Base-by-base conservation (phyloP, 1,140 invertebrate species). In the Liolophura sinensis region DNA sequence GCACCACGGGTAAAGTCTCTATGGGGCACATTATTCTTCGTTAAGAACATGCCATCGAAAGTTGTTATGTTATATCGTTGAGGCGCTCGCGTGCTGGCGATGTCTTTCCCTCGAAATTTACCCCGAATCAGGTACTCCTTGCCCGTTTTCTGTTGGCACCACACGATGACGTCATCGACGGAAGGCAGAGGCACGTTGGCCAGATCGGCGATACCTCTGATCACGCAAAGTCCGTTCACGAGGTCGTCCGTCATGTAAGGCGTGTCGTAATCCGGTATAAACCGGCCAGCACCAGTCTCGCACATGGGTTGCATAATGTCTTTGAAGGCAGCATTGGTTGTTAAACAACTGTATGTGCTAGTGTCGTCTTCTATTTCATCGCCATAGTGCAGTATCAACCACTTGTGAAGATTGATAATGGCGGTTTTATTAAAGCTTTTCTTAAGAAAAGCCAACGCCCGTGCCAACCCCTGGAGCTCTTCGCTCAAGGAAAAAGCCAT, bases 121-220 rank as follows among this genome's bases (percentile, higher is more conserved):
- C 76, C 75, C 31, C 74, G 72, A 7, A 76, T 71, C 11, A 82
- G 47, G 63, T 75, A 79, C 50, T 73, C 73, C 58, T 80, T 80
- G 12, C 73, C 75, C 54, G 76, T 64, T 56, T 77, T 76, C 47
- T 72, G 61, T 67, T 82, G 80, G 22, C 69, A 73, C 80, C 80
- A 82, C 24, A 59, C 24, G 14, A 82, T 58, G 15, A 82, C 62
- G 20, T 65, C 64, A 62, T 80, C 76, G 60, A 65, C 70, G 18
- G 51, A 58, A 0, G 78, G 78, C 0, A 69, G 73, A 31, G 61
- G 57, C 5, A 77, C 68, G 18, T 64, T 74, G 0, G 71, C 55
- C 15, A 76, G 67, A 18, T 72, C 68, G 9, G 77, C 78, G 1
- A 82, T 55, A 14, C 78, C 78, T 24, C 69, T 64, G 25, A 78